Evolutionary conservation across 2,113 vertebrate species (phyloP), one percentile per base, ranked within the genome.

Genomic region (Procavia capensis): DNA sequence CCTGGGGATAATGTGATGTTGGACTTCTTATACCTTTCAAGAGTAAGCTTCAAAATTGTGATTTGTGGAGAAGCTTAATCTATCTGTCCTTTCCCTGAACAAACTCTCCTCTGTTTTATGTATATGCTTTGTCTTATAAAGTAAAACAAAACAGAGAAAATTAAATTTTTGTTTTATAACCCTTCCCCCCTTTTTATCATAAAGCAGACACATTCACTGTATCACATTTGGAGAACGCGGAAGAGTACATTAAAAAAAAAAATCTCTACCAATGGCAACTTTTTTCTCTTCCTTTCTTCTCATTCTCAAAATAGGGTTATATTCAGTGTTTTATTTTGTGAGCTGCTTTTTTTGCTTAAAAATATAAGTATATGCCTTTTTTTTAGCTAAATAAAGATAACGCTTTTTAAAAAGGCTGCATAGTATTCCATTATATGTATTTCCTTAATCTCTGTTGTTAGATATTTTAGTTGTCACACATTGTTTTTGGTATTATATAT

Each of bases 221-320:
- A 41, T 64, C 9, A 0, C 90, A 54, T 17, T 76, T 92, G 31
- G 43, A 59, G 6, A 95, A 43, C 29, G 34, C 3, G 89, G 19
- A 97, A 91, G 19, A 97, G 25, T 54, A 63, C 6, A 1, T 50
- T 22, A 5, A 68, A 36, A 90, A 93, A 93, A 90, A 93, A 70
- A 41, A 17, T 24, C 2, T 13, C 8, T 25, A 17, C 9, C 59
- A 47, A n/a, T 45, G 14, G 75, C 25, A 43, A 47, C 47, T n/a
- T 70, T 27, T 82, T 88, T 86, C 36, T 22, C 68, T 85, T 68
- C 61, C 22, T 70, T 68, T 82, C 43, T 87, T 84, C 59, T 61
- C 20, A 64, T 70, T 83, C 54, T 91, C 36, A 91, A 68, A 94
- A 88, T 41, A 10, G 25, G 27, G 3, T 85, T n/a, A 83, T 57